A percentile compares a stretch with the other conserved stretches of the same genome.
These are phyloP conservation scores for Meiosimyza platycephala DNA, from an alignment of 2,888 invertebrate genomes.

Conservation along the genomic window DNA sequence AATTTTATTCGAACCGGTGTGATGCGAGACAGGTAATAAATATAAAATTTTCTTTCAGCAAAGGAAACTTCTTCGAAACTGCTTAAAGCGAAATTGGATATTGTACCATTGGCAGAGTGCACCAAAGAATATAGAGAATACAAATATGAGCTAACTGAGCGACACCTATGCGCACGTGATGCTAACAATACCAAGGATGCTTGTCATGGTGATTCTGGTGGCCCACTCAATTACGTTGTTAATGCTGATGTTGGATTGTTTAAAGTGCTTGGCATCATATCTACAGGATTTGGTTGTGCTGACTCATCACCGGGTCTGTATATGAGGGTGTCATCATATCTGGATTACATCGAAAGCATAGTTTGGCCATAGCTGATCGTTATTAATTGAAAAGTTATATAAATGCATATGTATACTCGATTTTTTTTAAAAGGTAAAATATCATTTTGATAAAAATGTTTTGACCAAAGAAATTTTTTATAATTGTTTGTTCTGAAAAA, in stretches of 20 bases:
- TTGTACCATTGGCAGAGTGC: constrained; percentile 50
- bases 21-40: neutral
- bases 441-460: no score
- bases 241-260: constrained; percentile 48
- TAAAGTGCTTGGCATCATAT: constrained; percentile 58
- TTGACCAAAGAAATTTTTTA: no score
- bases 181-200: constrained; percentile 51
- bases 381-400: no score
- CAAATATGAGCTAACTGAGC: constrained; percentile 37
- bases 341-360: constrained; percentile 61
- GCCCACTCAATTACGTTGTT: constrained; percentile 55
- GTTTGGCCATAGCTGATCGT: constrained; percentile 55
- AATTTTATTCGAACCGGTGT: no score
- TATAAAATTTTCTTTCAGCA: constrained; percentile 36
- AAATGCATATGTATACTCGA: no score
- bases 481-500: no score
- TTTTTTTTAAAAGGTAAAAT: no score
- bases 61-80: constrained; percentile 48
- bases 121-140: constrained; percentile 45
- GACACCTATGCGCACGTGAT: constrained; percentile 54
- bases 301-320: constrained; percentile 60
- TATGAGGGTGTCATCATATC: constrained; percentile 59
- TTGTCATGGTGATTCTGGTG: constrained; percentile 63
- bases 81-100: constrained; percentile 51
- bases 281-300: constrained; percentile 60